A percentile compares a stretch with the other conserved stretches of the same genome.
Conservation (phyloP, 2,888 invertebrate genomes). For the Xestoiulus laeticollis region DNA sequence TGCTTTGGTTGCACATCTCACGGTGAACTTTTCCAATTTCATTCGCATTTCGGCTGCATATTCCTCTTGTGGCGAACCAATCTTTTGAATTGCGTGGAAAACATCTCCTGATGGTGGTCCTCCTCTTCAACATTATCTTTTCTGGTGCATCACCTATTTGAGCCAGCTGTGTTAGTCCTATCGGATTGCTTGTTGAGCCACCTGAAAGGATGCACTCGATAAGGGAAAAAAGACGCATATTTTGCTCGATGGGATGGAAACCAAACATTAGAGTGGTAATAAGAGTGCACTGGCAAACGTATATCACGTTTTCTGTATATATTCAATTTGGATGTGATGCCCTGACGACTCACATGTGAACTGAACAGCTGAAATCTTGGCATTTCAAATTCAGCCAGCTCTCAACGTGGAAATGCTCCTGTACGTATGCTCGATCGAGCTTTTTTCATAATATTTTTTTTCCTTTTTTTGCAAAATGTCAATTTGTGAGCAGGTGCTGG, state of each 20-base stretch:
- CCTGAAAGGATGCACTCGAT: not conserved
- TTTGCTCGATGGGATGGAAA: constrained; percentile 17
- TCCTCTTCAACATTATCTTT: constrained; percentile 9
- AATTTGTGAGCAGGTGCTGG: not conserved
- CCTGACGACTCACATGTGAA: constrained; percentile 23
- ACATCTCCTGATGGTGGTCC: not conserved
- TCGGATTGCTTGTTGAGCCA: not conserved
- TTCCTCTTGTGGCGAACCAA: constrained; percentile 16
- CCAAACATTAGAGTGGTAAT: constrained; percentile 15
- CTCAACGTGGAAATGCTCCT: not conserved
- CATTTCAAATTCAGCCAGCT: not conserved
- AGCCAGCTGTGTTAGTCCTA: constrained; percentile 15
- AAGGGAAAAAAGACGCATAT: not conserved
- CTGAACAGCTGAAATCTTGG: constrained; percentile 23
- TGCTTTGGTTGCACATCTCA: not conserved
- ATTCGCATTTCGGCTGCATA: not conserved
- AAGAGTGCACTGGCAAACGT: not conserved
- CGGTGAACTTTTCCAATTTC: not conserved
- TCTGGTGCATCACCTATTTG: constrained; percentile 31
- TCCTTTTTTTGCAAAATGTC: not conserved
- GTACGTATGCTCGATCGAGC: not conserved
- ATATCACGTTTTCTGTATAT: constrained; percentile 20
- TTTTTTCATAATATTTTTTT: not conserved
- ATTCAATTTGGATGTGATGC: constrained; percentile 20
- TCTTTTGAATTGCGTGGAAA: constrained; percentile 15